These are phyloP conservation scores for Capitulum mitella DNA, from an alignment of 2,888 invertebrate species.

Conservation along the genomic window DNA sequence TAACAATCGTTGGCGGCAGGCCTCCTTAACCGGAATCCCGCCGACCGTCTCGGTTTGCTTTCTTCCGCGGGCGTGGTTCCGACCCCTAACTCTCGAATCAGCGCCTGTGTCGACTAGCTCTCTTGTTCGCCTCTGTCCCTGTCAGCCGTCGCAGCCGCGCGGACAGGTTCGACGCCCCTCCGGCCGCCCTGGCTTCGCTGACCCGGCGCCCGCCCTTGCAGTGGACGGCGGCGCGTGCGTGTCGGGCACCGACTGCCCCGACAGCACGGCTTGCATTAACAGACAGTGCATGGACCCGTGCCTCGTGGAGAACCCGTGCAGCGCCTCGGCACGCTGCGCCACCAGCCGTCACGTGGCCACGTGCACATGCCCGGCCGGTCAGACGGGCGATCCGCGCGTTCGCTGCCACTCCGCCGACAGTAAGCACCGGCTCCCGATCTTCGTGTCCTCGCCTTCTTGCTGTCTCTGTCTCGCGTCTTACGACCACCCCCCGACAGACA, in stretches of 20 bases:
- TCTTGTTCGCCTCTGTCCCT: too few relatives aligned
- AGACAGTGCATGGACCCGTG: slow-evolving; percentile 49
- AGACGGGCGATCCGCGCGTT: slow-evolving; percentile 63
- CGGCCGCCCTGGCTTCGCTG: too few relatives aligned
- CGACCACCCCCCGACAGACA: too few relatives aligned
- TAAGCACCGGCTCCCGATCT: background rate
- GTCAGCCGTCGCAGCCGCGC: too few relatives aligned
- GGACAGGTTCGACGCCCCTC: too few relatives aligned
- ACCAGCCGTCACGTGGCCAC: slow-evolving; percentile 39
- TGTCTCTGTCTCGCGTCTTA: too few relatives aligned
- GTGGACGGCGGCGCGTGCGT: slow-evolving; percentile 53
- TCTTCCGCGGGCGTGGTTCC: too few relatives aligned
- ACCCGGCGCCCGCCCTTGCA: background rate
- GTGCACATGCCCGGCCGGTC: slow-evolving; percentile 68
- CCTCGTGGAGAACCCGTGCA: slow-evolving; percentile 60
- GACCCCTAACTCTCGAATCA: too few relatives aligned
- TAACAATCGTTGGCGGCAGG: too few relatives aligned
- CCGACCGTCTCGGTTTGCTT: too few relatives aligned
- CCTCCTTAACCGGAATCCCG: too few relatives aligned
- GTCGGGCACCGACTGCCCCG: slow-evolving; percentile 66
- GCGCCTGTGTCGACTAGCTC: too few relatives aligned
- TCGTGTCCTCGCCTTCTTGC: background rate
- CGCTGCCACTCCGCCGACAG: slow-evolving; percentile 27
- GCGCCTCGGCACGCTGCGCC: slow-evolving; percentile 38
- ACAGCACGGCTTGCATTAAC: slow-evolving; percentile 56